A percentile compares a stretch with the other conserved stretches of the same genome.
Evolutionary conservation across 2,888 invertebrate species (phyloP).

Genomic region (Spilarctia lutea): DNA sequence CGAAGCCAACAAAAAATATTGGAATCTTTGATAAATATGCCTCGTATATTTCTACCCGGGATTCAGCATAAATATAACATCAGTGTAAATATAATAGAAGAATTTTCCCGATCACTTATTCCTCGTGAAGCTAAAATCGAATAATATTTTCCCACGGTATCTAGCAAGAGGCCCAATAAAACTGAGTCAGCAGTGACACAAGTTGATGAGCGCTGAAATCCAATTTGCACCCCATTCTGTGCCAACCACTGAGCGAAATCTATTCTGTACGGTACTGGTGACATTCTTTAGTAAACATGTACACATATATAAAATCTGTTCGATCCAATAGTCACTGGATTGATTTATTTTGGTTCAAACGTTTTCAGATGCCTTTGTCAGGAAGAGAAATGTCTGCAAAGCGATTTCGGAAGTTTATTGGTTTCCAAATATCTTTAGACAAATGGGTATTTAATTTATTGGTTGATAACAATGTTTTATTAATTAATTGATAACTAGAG

Average conservation of each 20-base stretch:
- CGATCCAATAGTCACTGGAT: slow-evolving; percentile 2
- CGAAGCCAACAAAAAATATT: not conserved
- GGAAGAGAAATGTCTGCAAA: not conserved
- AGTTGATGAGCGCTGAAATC: slow-evolving; percentile 43
- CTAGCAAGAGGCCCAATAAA: slow-evolving; percentile 13
- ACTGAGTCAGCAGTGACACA: slow-evolving; percentile 29
- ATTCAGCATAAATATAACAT: slow-evolving; percentile 3
- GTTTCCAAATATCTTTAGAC: not conserved
- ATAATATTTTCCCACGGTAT: slow-evolving; percentile 17
- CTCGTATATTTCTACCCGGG: not conserved
- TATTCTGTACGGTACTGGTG: slow-evolving; percentile 19
- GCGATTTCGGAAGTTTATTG: slow-evolving; percentile 3
- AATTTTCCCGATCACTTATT: slow-evolving; percentile 7
- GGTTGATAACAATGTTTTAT: not conserved
- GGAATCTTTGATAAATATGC: slow-evolving; percentile 2
- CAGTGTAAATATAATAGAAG: slow-evolving; percentile 1
- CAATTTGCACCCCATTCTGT: slow-evolving; percentile 47
- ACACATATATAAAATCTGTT: slow-evolving; percentile 15
- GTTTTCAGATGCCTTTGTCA: slow-evolving; percentile 6
- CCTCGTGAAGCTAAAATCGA: slow-evolving; percentile 5
- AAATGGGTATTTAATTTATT: not conserved
- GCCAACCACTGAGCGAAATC: slow-evolving; percentile 36
- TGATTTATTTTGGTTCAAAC: slow-evolving; percentile 17
- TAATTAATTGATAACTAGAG: not conserved
- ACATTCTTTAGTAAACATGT: slow-evolving; percentile 7